Percentiles rank a stretch among this genome's conserved stretches.
These are phyloP conservation scores for Selenia dentaria DNA, from an alignment of 2,888 invertebrate genomes.

Conservation along the genomic window DNA sequence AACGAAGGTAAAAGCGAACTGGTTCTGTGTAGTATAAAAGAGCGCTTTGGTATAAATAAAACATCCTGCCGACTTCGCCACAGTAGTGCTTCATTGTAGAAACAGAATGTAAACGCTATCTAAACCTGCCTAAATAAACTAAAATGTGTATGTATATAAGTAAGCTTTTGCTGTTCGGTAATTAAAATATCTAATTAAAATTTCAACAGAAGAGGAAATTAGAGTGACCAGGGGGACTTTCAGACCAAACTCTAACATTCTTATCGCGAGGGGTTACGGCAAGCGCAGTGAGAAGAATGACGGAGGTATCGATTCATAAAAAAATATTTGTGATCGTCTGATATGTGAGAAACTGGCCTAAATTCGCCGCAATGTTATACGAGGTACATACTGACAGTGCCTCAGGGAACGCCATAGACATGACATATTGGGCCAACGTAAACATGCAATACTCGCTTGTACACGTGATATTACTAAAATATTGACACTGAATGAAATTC, in stretches of 20 bases:
- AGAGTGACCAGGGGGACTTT: constrained; percentile 70
- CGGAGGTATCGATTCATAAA: constrained; percentile 41
- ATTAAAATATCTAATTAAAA: constrained; percentile 35
- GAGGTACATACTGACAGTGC: constrained; percentile 30
- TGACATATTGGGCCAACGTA: constrained; percentile 31
- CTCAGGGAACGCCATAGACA: constrained; percentile 35
- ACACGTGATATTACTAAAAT: constrained; percentile 25
- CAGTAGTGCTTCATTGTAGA: constrained; percentile 7
- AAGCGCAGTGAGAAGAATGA: constrained; percentile 44
- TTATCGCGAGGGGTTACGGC: constrained; percentile 73
- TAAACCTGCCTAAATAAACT: not conserved
- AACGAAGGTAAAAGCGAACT: constrained; percentile 65
- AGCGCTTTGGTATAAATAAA: constrained; percentile 2
- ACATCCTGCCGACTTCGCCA: not conserved
- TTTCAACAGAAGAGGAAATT: constrained; percentile 71
- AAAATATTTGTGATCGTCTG: constrained; percentile 33
- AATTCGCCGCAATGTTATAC: constrained; percentile 23
- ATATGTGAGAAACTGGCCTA: constrained; percentile 37
- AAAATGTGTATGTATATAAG: constrained; percentile 11
- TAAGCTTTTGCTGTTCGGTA: constrained; percentile 19
- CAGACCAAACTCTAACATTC: constrained; percentile 68
- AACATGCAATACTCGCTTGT: constrained; percentile 37
- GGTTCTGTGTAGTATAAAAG: constrained; percentile 3
- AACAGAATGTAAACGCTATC: constrained; percentile 5
- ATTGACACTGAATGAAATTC: constrained; percentile 21